A percentile compares a stretch with the other conserved stretches of the same genome.
Conservation (phyloP, 2,797 vertebrate genomes). For the Alectoris magna region DNA sequence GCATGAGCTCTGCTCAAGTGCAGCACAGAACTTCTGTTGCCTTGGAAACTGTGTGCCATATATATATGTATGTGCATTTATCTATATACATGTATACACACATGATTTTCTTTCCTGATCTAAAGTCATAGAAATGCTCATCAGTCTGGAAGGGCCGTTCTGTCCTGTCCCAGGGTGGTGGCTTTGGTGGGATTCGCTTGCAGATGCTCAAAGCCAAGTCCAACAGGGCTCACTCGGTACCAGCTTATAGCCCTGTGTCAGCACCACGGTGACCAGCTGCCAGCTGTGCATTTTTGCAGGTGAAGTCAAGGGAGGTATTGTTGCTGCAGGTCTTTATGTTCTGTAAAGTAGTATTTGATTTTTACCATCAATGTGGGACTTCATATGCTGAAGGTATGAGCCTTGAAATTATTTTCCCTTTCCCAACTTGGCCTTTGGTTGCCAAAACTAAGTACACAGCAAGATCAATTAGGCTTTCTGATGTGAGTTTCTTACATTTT, state of each 20-base stretch:
- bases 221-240: rapidly evolving
- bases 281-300: neutral
- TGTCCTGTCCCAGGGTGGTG: neutral
- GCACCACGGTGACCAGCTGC: neutral
- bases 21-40: conserved; percentile 35
- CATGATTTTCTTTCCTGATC: neutral
- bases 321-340: neutral
- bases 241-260: neutral
- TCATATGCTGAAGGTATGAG: neutral
- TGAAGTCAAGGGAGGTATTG: neutral
- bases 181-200: rapidly evolving
- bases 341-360: neutral
- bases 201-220: neutral
- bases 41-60: conserved; percentile 58
- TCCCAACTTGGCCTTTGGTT: neutral
- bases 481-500: neutral
- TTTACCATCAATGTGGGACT: neutral
- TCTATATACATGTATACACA: neutral
- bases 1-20: neutral
- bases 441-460: neutral
- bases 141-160: neutral
- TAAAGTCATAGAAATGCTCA: neutral
- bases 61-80: neutral
- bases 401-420: neutral
- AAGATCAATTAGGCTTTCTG: neutral